phyloP scores from a whole-genome alignment of 2,113 vertebrate genomes.

The Poecilia latipinna region DNA sequence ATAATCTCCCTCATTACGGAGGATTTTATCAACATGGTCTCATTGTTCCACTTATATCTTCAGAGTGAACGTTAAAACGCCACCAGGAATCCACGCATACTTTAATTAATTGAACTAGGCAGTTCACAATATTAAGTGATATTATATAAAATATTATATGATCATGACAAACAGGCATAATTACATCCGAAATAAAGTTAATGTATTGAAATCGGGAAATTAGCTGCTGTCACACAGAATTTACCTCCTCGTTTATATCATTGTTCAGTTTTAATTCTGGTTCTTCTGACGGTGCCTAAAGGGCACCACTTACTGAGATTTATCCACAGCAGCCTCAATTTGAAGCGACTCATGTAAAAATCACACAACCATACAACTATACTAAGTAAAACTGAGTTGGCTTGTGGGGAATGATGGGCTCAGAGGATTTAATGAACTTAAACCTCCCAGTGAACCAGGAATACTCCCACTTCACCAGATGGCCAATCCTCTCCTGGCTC shows the following conservation, averaged over 20 bases:
- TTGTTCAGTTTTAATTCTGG: slow-evolving; percentile 36
- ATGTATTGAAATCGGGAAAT: slow-evolving; percentile 38
- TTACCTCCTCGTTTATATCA: slow-evolving; percentile 43
- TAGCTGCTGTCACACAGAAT: slow-evolving; percentile 34
- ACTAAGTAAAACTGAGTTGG: slow-evolving; percentile 31
- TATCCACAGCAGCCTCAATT: slow-evolving; percentile 25
- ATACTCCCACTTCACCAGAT: slow-evolving; percentile 54
- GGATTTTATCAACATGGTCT: not conserved
- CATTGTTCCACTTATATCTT: not conserved
- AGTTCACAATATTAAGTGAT: slow-evolving; percentile 23
- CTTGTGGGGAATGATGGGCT: slow-evolving; percentile 30
- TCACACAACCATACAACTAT: slow-evolving; percentile 16
- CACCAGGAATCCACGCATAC: slow-evolving; percentile 4
- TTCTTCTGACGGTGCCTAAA: slow-evolving; percentile 42
- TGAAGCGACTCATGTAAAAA: slow-evolving; percentile 22
- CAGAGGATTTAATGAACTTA: slow-evolving; percentile 34
- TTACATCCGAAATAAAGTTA: slow-evolving; percentile 28
- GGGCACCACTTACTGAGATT: slow-evolving; percentile 49
- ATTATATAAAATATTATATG: not conserved
- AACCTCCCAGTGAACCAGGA: slow-evolving; percentile 41
- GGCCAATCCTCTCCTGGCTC: slow-evolving; percentile 34
- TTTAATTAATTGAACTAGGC: slow-evolving; percentile 20
- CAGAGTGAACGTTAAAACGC: not conserved
- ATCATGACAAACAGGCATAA: slow-evolving; percentile 10
- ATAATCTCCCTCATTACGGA: not conserved